Evolutionary conservation across 1,140 invertebrate species (phyloP), one percentile per base, ranked within the genome.

Genomic region (Cydia amplana): DNA sequence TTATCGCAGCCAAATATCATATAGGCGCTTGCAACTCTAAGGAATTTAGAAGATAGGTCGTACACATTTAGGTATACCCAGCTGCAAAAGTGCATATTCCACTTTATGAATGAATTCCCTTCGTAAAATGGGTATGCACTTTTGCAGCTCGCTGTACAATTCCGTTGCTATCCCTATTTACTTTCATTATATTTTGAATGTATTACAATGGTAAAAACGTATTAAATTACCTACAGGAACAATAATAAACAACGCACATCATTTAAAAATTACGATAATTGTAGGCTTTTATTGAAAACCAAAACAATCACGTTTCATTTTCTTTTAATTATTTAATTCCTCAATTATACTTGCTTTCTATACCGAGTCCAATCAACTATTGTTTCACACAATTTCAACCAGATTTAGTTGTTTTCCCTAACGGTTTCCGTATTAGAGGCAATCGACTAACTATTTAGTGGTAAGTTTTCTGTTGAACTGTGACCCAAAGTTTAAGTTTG

Each of bases 351-450:
- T 10, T 70, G 36, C 65, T 70, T 70, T 70, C 32, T 70, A 40
- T 70, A 12, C 65, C 65, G 32, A 18, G 9, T 40, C 65, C n/a
- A 36, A 40, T 70, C 36, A 1, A 25, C 28, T 36, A 70, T 70
- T 43, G 65, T 70, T 70, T 70, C 18, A 70, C 64, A 67, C 16
- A 70, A 70, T 70, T 70, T 60, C 20, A 40, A 36, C 65, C 65
- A 32, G 36, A 18, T 40, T 70, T 70, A 40, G 32, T 25, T 2
- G 23, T 70, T 67, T 70, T 70, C 65, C 43, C 32, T 70, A 43
- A 70, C 65, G 65, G 36, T 70, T 70, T 70, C 43, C 65, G 16
- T 20, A 70, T 70, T 70, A 18, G 18, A 18, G 36, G 36, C n/a
- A 43, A 43, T 65, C 64, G n/a, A 32, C 64, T 18, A 55, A 60